phyloP scores from a whole-genome alignment of 2,888 invertebrate species.

The Bhutanitis thaidina region DNA sequence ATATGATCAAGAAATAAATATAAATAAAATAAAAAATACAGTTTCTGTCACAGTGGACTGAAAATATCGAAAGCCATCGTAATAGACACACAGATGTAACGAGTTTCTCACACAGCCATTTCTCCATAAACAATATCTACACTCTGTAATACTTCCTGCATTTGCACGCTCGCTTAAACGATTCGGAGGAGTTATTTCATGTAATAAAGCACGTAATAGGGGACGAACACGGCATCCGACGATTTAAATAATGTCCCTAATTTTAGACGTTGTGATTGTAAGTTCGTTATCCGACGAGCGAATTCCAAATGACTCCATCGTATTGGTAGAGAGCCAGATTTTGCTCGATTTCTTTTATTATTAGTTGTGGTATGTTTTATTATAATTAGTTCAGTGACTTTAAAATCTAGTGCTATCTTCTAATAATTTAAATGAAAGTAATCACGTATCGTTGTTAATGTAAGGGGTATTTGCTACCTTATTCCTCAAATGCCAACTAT shows the following conservation, averaged over 20 bases:
- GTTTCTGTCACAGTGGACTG: too few relatives aligned
- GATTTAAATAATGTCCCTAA: conserved; percentile 18
- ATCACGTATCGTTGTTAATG: too few relatives aligned
- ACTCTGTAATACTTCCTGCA: conserved; percentile 11
- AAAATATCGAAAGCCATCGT: too few relatives aligned
- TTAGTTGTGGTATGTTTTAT: neutral
- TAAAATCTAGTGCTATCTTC: too few relatives aligned
- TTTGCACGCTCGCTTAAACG: conserved; percentile 3
- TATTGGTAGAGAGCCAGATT: conserved; percentile 8
- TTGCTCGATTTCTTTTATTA: conserved; percentile 1
- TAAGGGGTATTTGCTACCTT: too few relatives aligned
- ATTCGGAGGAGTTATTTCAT: conserved; percentile 9
- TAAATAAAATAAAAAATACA: too few relatives aligned
- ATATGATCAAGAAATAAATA: too few relatives aligned
- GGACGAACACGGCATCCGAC: conserved; percentile 17
- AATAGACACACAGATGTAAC: too few relatives aligned
- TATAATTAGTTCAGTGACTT: neutral
- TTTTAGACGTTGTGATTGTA: conserved; percentile 10
- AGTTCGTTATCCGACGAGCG: conserved; percentile 4
- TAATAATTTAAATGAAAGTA: too few relatives aligned
- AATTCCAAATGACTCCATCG: neutral
- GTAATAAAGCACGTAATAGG: conserved; percentile 13
- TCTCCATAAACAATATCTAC: too few relatives aligned
- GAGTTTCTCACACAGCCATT: too few relatives aligned
- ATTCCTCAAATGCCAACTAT: too few relatives aligned